phyloP scores from a whole-genome alignment of 2,888 invertebrate species.

The Eurois occulta region DNA sequence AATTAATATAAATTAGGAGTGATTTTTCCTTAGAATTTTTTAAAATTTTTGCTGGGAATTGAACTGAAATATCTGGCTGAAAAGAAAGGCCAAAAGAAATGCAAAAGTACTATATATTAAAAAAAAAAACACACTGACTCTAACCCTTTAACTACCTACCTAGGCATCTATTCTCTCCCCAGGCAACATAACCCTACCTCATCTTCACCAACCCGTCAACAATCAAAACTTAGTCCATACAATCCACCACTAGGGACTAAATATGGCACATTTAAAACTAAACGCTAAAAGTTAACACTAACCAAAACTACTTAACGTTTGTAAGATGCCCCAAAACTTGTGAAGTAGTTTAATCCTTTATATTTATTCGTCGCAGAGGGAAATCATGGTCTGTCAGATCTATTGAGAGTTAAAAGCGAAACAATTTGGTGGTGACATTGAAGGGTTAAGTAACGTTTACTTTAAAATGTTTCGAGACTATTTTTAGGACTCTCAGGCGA shows the following conservation, averaged over 20 bases:
- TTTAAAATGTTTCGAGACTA: constrained; percentile 41
- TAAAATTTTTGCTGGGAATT: no score
- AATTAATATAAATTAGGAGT: not conserved
- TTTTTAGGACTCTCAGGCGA: not conserved
- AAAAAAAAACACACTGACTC: not conserved
- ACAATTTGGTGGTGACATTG: constrained; percentile 62
- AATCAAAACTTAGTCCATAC: constrained; percentile 60
- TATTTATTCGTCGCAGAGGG: constrained; percentile 76
- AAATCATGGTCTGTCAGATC: constrained; percentile 70
- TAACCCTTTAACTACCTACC: not conserved
- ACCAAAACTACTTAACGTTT: constrained; percentile 71
- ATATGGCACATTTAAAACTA: constrained; percentile 65
- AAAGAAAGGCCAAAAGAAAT: not conserved
- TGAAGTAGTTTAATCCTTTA: constrained; percentile 78
- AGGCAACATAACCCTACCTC: constrained; percentile 18
- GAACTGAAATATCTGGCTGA: not conserved
- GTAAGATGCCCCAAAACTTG: constrained; percentile 74
- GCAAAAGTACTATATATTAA: no score
- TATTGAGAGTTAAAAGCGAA: constrained; percentile 61
- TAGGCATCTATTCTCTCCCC: not conserved
- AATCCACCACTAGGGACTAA: constrained; percentile 56
- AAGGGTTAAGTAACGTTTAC: constrained; percentile 59
- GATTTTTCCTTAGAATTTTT: no score
- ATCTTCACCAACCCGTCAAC: constrained; percentile 35
- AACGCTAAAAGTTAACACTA: constrained; percentile 65